A percentile compares a stretch with the other conserved stretches of the same genome.
Conservation (phyloP, 2,113 vertebrate species). For the Notiomystis cincta region DNA sequence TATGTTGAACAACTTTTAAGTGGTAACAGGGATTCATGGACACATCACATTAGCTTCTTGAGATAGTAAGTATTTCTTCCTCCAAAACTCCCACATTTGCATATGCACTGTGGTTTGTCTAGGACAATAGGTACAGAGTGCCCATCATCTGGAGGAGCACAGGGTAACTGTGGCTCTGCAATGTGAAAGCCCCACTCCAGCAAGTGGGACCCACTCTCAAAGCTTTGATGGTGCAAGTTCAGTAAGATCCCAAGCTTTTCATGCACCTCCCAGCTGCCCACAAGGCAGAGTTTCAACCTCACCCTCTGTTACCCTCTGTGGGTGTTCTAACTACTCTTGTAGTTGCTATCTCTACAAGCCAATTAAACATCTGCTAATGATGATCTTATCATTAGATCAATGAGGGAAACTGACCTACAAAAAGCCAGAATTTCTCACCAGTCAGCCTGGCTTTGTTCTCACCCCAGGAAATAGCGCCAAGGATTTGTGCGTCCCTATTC, state of each 20-base stretch:
- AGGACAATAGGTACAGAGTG: not conserved
- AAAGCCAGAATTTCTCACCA: not conserved
- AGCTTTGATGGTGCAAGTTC: not conserved
- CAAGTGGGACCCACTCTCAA: not conserved
- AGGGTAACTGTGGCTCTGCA: not conserved
- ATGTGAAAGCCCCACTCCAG: not conserved
- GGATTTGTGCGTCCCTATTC: not conserved
- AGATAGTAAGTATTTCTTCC: not conserved
- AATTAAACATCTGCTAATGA: constrained; percentile 8
- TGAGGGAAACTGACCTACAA: constrained; percentile 8
- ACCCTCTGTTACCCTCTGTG: not conserved
- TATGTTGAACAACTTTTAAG: not conserved
- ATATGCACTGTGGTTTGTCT: not conserved
- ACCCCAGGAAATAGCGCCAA: not conserved
- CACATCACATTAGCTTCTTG: not conserved
- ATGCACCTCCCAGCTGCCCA: not conserved
- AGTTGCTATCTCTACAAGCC: not conserved
- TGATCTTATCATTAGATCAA: not conserved
- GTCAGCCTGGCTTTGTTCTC: not conserved
- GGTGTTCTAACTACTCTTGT: not conserved
- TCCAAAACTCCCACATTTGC: not conserved
- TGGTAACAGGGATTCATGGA: not conserved
- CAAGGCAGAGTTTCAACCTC: not conserved
- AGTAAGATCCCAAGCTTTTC: not conserved
- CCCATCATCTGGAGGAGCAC: not conserved